These are phyloP conservation scores for Tiaroga cobitis DNA, from an alignment of 2,797 vertebrate genomes.

Conservation along the genomic window DNA sequence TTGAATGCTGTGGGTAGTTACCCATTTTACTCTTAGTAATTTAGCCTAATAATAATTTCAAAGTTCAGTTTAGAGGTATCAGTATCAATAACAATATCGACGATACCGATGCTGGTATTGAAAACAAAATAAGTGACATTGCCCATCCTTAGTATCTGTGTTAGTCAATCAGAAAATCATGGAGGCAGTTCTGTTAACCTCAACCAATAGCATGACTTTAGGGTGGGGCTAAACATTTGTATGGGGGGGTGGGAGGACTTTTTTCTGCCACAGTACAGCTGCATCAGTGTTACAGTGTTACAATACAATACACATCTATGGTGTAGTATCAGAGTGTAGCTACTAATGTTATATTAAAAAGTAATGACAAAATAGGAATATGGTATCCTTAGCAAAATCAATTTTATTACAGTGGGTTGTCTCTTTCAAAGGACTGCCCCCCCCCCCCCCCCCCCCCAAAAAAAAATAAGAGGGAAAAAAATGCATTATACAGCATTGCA, in stretches of 20 bases:
- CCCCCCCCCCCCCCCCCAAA: no score
- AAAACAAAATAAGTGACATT: no score
- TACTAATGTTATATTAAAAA: no score
- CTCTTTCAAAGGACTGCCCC: neutral
- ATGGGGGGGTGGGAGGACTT: rapidly evolving
- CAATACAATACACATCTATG: no score
- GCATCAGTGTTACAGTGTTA: neutral
- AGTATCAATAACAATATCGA: no score
- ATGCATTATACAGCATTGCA: neutral
- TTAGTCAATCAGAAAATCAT: neutral
- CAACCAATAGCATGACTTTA: neutral
- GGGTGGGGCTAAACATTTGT: neutral
- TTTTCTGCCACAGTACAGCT: neutral
- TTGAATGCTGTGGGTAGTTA: no score
- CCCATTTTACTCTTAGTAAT: no score
- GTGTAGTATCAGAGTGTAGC: no score
- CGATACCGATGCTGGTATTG: no score
- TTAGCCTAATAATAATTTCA: no score
- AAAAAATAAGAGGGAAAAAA: neutral
- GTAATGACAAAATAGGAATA: neutral
- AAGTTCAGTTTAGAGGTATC: no score
- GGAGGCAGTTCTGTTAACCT: neutral
- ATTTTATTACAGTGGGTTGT: neutral
- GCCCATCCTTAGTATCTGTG: no score
- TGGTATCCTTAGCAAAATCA: neutral